Evolutionary conservation across 1,140 invertebrate genomes (phyloP).

Genomic region (Amphibalanus amphitrite): DNA sequence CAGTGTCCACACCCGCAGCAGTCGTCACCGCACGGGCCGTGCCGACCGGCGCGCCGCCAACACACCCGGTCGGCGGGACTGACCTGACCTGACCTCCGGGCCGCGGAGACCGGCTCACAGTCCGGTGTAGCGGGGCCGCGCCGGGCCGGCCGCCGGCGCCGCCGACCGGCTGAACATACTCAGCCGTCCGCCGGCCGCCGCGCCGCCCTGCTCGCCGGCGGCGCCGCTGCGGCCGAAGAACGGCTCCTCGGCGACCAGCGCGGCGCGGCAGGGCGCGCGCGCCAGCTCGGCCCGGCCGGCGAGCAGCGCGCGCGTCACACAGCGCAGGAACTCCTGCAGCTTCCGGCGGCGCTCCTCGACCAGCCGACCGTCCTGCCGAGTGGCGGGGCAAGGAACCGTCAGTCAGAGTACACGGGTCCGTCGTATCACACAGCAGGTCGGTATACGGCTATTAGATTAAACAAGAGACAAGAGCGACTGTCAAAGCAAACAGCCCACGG

Average conservation of each 20-base stretch:
- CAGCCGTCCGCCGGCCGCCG: neutral
- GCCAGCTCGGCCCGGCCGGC: conserved; percentile 48
- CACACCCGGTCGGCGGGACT: too few relatives aligned
- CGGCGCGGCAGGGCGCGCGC: conserved; percentile 44
- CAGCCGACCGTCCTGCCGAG: conserved; percentile 48
- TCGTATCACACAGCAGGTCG: too few relatives aligned
- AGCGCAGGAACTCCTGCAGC: conserved; percentile 58
- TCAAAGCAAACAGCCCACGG: too few relatives aligned
- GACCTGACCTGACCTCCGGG: too few relatives aligned
- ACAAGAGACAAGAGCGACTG: too few relatives aligned
- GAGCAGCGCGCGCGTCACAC: conserved; percentile 46
- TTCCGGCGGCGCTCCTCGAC: conserved; percentile 56
- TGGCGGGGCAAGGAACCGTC: conserved; percentile 1
- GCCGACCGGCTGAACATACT: neutral
- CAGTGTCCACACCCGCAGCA: too few relatives aligned
- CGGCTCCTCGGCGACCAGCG: conserved; percentile 49
- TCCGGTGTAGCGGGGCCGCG: neutral
- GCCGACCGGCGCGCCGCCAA: too few relatives aligned
- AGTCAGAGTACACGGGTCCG: too few relatives aligned
- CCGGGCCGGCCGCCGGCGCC: too few relatives aligned
- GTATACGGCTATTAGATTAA: too few relatives aligned
- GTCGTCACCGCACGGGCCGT: too few relatives aligned
- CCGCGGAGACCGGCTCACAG: neutral
- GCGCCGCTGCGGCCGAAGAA: conserved; percentile 39
- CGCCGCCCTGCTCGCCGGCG: neutral